These are phyloP conservation scores for Catalaphyllia jardinei DNA, from an alignment of 64 coral and sea anemone species.

Conservation along the genomic window DNA sequence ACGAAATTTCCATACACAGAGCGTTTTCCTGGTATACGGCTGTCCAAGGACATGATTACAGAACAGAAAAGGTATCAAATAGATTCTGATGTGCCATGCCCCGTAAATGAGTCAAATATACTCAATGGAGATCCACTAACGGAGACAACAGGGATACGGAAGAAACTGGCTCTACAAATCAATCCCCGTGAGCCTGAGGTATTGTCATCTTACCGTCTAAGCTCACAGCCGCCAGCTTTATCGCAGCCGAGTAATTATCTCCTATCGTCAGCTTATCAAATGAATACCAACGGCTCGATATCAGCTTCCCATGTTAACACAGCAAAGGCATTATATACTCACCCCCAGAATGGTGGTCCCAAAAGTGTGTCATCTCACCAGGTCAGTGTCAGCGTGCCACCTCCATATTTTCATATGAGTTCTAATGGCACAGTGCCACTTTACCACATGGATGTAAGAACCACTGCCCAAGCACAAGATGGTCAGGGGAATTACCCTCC, in stretches of 20 bases:
- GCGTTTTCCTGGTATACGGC: not conserved
- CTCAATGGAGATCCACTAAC: not conserved
- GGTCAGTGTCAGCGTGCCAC: not conserved
- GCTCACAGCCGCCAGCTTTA: not conserved
- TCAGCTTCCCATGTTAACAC: not conserved
- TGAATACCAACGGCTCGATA: not conserved
- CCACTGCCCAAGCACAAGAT: not conserved
- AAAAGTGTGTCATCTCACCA: not conserved
- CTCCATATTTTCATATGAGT: not conserved
- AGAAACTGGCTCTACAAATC: not conserved
- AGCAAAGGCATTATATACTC: not conserved
- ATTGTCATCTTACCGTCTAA: not conserved
- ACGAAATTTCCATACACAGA: not conserved
- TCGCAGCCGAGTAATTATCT: not conserved
- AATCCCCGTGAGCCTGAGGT: not conserved
- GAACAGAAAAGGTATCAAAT: not conserved
- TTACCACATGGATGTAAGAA: not conserved
- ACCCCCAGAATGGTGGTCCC: not conserved
- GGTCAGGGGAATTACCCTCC: not conserved
- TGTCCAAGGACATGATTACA: not conserved
- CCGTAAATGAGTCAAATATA: not conserved
- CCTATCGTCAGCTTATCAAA: not conserved
- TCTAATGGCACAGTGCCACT: conserved; percentile 7
- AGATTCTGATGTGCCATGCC: not conserved
- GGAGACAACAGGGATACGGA: not conserved